Evolutionary conservation across 2,797 vertebrate species (phyloP), one percentile per base, ranked within the genome.

Genomic region (Sebastes matsubarae): DNA sequence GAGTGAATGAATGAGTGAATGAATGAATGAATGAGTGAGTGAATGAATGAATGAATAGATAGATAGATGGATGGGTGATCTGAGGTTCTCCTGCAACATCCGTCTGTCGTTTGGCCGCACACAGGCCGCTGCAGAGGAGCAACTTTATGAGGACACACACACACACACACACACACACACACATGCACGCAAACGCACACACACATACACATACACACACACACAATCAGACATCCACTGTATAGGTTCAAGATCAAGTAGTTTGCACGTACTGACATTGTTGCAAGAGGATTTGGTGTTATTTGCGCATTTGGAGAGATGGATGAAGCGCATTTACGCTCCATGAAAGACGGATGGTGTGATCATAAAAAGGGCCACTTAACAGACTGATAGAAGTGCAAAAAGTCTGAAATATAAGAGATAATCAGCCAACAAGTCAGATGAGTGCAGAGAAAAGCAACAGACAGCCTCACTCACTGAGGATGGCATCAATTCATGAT

Each of bases 61-160:
- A 38, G 13, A 38, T 42, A 42, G 13, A 42, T 42, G 42, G 16
- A 46, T 46, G 42, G 82, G 59, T 74, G 78, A 88, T 78, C 34
- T 12, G 82, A 80, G 81, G 32, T 60, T 82, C 84, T 83, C 91
- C 83, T 42, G 92, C 93, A 92, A 80, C 88, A 86, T 82, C 85
- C 88, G n/a, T 46, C 79, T 71, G 85, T 64, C 79, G 20, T 68
- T 81, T 68, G 92, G 91, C 91, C 92, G 91, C 86, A 88, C 42
- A 46, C 42, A 85, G 87, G 82, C 79, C 63, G 88, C 77, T 87
- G 91, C 88, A 58, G 92, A 89, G 87, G 82, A 79, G 75, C 87
- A 94, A 94, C 93, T 94, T 94, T 92, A 83, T 77, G 65, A 75
- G 64, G 64, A 55, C 60, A 7, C n/a, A 25, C 54, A 6, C 54